Evolutionary conservation across 2,797 vertebrate species (phyloP).

Genomic region (Percopsis omiscomaycus): DNA sequence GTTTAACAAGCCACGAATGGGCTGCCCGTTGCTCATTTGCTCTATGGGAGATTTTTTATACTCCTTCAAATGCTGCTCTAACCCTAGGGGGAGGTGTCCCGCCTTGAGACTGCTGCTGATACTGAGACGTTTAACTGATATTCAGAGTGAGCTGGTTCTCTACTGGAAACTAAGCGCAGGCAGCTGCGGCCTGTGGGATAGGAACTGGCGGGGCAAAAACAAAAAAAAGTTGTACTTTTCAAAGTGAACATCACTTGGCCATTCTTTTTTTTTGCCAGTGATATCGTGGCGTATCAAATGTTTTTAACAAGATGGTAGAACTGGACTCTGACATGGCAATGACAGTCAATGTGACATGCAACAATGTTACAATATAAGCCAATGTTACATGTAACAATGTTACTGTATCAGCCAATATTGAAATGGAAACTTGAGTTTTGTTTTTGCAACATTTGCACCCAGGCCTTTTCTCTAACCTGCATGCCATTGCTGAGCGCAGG

Average conservation of each 20-base stretch:
- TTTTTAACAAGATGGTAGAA: constrained; percentile 22
- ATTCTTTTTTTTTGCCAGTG: constrained; percentile 56
- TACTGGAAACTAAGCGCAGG: constrained; percentile 87
- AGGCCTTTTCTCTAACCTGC: constrained; percentile 74
- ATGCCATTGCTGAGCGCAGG: constrained; percentile 78
- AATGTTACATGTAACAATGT: constrained; percentile 32
- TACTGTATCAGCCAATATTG: constrained; percentile 10
- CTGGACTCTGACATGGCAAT: constrained; percentile 30
- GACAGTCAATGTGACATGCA: constrained; percentile 19
- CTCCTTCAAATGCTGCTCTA: constrained; percentile 97
- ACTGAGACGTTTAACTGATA: constrained; percentile 87
- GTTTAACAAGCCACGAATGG: constrained; percentile 83
- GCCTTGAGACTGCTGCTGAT: constrained; percentile 91
- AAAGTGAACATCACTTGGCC: constrained; percentile 51
- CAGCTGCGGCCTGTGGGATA: constrained; percentile 75
- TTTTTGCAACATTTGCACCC: constrained; percentile 81
- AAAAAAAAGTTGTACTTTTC: constrained; percentile 33
- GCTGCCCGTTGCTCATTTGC: constrained; percentile 84
- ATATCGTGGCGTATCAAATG: constrained; percentile 22
- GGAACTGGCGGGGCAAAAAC: constrained; percentile 66
- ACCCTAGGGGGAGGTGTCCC: constrained; percentile 85
- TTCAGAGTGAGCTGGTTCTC: constrained; percentile 98
- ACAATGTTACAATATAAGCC: constrained; percentile 41
- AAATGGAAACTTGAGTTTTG: constrained; percentile 24
- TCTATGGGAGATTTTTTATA: constrained; percentile 86